Conservation (phyloP, 2,888 invertebrate species). For the Aquatica leii region DNA sequence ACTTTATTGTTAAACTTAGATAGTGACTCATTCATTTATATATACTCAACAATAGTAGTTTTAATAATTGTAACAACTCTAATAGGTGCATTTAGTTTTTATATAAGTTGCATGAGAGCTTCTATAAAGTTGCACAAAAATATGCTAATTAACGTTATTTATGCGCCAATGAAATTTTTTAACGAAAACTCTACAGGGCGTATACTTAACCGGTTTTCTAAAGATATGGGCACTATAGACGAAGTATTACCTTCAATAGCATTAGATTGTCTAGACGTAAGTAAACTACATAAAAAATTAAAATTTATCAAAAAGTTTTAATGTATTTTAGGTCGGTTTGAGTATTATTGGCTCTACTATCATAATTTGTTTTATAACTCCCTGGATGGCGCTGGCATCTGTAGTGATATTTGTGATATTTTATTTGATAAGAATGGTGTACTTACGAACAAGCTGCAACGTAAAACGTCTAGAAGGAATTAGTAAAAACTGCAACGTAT, state of each 20-base stretch:
- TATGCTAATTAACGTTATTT: constrained; percentile 66
- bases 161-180: constrained; percentile 74
- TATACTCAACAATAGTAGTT: constrained; percentile 52
- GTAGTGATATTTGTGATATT: constrained; percentile 70
- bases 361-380: constrained; percentile 76
- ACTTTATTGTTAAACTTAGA: not conserved
- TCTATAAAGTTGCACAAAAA: constrained; percentile 66
- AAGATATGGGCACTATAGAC: constrained; percentile 71
- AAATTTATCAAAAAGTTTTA: constrained; percentile 56
- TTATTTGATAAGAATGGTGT: constrained; percentile 71
- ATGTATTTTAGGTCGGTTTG: constrained; percentile 65
- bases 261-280: constrained; percentile 61
- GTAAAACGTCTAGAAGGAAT: constrained; percentile 76
- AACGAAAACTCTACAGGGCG: constrained; percentile 71
- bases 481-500: constrained; percentile 61
- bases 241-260: constrained; percentile 63
- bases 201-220: constrained; percentile 76
- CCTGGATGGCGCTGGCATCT: constrained; percentile 73
- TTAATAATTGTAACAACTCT: constrained; percentile 59
- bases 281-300: constrained; percentile 77
- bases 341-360: constrained; percentile 74
- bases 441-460: constrained; percentile 77
- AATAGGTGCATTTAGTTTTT: constrained; percentile 64
- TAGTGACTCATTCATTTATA: constrained; percentile 54
- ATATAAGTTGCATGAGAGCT: constrained; percentile 62